A percentile compares a stretch with the other conserved stretches of the same genome.
Conservation (phyloP, 2,113 vertebrate species). For the Pseudorhombus dupliciocellatus region DNA sequence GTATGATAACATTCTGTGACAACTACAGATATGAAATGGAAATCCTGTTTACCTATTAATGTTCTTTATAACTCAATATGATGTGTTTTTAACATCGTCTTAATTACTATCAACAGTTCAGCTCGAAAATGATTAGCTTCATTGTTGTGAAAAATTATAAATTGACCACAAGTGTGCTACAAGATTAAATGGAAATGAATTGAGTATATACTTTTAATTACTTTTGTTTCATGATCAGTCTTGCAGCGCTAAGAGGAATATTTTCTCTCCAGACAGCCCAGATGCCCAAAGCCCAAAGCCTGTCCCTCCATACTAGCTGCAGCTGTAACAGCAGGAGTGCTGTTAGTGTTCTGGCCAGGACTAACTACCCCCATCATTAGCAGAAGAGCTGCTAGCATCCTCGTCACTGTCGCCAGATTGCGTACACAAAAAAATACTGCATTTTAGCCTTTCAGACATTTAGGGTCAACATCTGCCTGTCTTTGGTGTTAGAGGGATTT, state of each 20-base stretch:
- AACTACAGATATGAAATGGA: too few relatives aligned
- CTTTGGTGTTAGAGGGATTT: background rate
- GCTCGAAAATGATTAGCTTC: background rate
- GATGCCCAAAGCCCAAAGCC: background rate
- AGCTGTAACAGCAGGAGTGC: background rate
- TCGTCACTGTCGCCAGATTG: background rate
- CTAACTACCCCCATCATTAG: background rate
- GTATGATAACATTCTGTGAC: constrained; percentile 9
- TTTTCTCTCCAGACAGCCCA: background rate
- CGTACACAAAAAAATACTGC: background rate
- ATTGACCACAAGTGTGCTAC: too few relatives aligned
- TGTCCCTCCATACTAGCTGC: background rate
- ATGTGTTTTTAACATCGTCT: too few relatives aligned
- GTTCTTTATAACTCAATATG: too few relatives aligned
- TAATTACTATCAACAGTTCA: background rate
- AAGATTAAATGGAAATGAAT: background rate
- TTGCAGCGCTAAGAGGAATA: too few relatives aligned
- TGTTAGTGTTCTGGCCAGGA: background rate
- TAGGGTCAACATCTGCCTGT: background rate
- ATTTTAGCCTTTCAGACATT: background rate
- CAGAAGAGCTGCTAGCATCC: background rate
- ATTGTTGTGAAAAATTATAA: background rate
- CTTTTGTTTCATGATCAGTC: too few relatives aligned
- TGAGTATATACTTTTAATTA: background rate
- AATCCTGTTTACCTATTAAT: background rate